Evolutionary conservation across 2,113 vertebrate species (phyloP).

Genomic region (Salvator merianae): DNA sequence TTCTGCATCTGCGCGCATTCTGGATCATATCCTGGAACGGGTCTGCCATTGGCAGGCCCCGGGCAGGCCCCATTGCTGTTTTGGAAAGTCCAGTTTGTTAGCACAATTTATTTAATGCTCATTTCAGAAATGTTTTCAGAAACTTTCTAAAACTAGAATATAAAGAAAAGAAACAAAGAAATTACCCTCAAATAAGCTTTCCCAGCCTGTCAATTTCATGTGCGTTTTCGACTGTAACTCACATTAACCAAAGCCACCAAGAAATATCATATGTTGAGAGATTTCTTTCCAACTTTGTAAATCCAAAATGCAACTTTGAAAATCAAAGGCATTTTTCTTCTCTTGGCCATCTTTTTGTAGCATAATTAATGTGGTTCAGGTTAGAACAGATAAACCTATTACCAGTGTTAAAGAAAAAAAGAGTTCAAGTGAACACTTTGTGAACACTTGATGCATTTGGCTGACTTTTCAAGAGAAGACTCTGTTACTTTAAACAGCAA

Average conservation of each 20-base stretch:
- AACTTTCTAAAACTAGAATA: neutral
- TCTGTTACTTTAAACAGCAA: neutral
- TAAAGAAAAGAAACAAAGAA: neutral
- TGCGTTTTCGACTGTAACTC: fast-evolving
- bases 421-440: neutral
- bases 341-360: neutral
- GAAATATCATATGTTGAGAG: fast-evolving
- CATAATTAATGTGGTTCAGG: neutral
- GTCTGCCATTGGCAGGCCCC: neutral
- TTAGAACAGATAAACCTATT: neutral
- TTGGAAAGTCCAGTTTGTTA: neutral
- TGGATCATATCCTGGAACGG: too few species aligned
- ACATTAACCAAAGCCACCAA: too few species aligned
- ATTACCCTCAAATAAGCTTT: neutral
- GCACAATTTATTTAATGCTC: neutral
- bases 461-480: neutral
- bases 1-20: neutral
- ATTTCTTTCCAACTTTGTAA: neutral
- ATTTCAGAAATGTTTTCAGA: neutral
- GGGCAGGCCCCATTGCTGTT: neutral
- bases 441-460: neutral
- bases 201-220: fast-evolving
- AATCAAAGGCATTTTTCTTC: neutral
- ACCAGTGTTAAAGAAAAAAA: neutral
- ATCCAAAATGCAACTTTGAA: neutral